These are phyloP conservation scores for Cantharis rustica DNA, from an alignment of 2,888 invertebrate species.

Conservation along the genomic window DNA sequence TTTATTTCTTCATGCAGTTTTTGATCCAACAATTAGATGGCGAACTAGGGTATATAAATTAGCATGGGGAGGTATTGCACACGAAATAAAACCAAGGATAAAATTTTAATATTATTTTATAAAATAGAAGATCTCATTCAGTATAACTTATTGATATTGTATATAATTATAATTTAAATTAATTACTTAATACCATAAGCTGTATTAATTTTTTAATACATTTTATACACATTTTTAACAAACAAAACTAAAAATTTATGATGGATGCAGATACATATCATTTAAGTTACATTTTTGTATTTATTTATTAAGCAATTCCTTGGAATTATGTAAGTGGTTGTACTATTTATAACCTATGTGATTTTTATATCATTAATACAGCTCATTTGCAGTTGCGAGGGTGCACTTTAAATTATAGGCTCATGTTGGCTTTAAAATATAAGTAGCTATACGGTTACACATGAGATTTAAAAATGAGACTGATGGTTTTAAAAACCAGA, in stretches of 20 bases:
- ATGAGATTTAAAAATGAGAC: slow-evolving; percentile 34
- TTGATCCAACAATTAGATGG: slow-evolving; percentile 92
- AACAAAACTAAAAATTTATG: background rate
- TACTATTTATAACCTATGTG: slow-evolving; percentile 10
- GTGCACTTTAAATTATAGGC: background rate
- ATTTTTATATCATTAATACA: background rate
- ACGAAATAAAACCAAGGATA: slow-evolving; percentile 80
- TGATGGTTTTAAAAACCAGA: slow-evolving; percentile 31
- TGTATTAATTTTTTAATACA: slow-evolving; percentile 8
- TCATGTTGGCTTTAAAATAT: slow-evolving; percentile 12
- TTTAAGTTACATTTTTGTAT: slow-evolving; percentile 23
- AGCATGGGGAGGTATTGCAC: slow-evolving; percentile 94
- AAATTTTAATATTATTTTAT: slow-evolving; percentile 59
- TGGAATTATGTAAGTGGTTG: background rate
- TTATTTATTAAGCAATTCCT: slow-evolving; percentile 4
- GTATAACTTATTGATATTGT: slow-evolving; percentile 12
- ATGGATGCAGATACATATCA: slow-evolving; percentile 24
- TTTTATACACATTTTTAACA: slow-evolving; percentile 7
- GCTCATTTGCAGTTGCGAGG: background rate
- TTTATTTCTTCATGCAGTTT: slow-evolving; percentile 83
- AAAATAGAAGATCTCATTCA: slow-evolving; percentile 20
- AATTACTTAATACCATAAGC: background rate
- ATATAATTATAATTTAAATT: slow-evolving; percentile 8
- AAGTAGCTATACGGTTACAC: slow-evolving; percentile 26
- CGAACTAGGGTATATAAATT: slow-evolving; percentile 88